Percentiles rank a stretch among this genome's conserved stretches.
phyloP scores from a whole-genome alignment of 2,888 invertebrate species.

The Stenchaetothrips biformis region DNA sequence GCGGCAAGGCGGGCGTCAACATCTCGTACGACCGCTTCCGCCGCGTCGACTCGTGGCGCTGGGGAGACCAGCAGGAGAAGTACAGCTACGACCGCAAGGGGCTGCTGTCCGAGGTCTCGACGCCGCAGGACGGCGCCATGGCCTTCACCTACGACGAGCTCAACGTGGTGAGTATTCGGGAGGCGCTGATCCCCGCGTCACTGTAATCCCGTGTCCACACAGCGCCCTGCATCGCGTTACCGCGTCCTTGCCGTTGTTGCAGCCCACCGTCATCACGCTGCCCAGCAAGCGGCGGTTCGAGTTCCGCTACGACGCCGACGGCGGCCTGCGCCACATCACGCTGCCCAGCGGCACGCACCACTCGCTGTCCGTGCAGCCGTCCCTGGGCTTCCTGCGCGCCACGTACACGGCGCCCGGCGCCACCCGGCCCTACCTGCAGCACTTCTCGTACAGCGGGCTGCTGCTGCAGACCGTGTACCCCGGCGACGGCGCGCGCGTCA shows the following conservation, averaged over 20 bases:
- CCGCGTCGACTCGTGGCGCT: constrained; percentile 84
- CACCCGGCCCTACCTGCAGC: constrained; percentile 78
- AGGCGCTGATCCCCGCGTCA: neutral
- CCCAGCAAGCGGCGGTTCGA: constrained; percentile 84
- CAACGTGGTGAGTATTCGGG: constrained; percentile 53
- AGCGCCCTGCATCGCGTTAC: neutral
- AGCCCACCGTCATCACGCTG: constrained; percentile 81
- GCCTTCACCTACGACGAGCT: constrained; percentile 77
- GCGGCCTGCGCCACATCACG: constrained; percentile 79
- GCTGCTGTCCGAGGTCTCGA: constrained; percentile 79
- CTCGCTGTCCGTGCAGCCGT: constrained; percentile 85
- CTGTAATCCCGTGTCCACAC: neutral
- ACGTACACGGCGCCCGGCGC: constrained; percentile 84
- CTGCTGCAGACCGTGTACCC: constrained; percentile 85
- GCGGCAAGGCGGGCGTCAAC: constrained; percentile 73
- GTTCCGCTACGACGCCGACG: constrained; percentile 76
- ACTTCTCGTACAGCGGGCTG: constrained; percentile 83
- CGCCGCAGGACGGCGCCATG: constrained; percentile 79
- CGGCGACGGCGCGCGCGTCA: constrained; percentile 81
- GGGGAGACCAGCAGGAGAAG: constrained; percentile 78
- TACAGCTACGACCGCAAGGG: constrained; percentile 87
- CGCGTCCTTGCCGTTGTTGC: constrained; percentile 37
- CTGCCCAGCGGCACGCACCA: constrained; percentile 86
- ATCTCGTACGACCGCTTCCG: constrained; percentile 85
- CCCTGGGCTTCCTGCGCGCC: constrained; percentile 81